Base-by-base conservation (phyloP, 2,113 vertebrate species). In the Sylvia atricapilla region DNA sequence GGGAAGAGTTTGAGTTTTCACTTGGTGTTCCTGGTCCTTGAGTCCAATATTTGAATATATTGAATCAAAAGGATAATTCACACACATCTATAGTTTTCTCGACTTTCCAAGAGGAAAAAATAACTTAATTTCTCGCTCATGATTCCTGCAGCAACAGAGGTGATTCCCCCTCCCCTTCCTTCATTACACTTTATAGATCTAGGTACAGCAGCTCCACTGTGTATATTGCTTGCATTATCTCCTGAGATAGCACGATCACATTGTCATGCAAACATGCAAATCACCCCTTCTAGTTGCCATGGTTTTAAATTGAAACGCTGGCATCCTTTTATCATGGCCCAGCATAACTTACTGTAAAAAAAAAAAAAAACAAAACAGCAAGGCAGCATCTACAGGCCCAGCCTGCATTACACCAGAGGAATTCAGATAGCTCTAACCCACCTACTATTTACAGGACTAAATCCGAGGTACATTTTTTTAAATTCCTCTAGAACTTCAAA, bases 221-320 rank as follows among this genome's bases (percentile, higher is more conserved):
- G 35, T 72, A 9, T 69, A 67, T 67, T 70, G 56, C 12, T 20
- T 91, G 39, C 49, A 50, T 91, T 95, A 97, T 94, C 93, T 94
- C 82, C 89, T 88, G 84, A 88, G 89, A 94, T 97, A 93, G 82
- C 58, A 96, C 0, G 1, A 96, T 93, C 78, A 73, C 66, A 95
- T 95, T 96, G 91, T 95, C 94, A 96, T 95, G 93, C 90, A 96
- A 93, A 95, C 93, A 96, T 95, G 90, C 93, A 97, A 94, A 95
- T 96, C 73, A 88, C 49, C 68, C 82, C 47, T 87, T 93, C 96
- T 70, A 46, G 96, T 96, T 97, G 68, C 93, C 64, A 95, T 96
- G 94, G 96, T 93, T 96, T 96, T 95, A 96, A 95, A 95, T 19
- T 87, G 84, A 94, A 96, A 92, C 6, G 3, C 67, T 82, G 68